These are phyloP conservation scores for Muscicapa striata DNA, from an alignment of 2,797 vertebrate genomes.

Conservation along the genomic window DNA sequence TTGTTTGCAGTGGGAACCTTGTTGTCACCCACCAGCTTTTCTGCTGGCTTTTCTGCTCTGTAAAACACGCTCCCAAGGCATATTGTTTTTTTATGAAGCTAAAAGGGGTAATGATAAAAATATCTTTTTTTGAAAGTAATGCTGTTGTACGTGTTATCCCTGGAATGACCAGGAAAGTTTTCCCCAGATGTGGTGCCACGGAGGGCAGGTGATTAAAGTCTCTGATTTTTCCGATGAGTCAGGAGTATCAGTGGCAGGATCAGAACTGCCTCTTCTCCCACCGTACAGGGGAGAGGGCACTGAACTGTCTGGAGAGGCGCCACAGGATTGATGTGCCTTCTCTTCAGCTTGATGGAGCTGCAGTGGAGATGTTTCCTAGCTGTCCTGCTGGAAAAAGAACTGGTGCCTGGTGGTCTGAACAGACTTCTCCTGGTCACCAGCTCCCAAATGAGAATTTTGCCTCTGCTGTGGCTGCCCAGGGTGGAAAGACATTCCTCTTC, in stretches of 20 bases:
- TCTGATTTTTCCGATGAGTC: not conserved
- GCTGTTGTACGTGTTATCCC: rapidly evolving
- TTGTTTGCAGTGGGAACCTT: constrained; percentile 70
- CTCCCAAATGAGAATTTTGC: not conserved
- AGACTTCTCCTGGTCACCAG: not conserved
- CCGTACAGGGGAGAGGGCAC: not conserved
- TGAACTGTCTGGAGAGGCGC: rapidly evolving
- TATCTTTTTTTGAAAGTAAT: not conserved
- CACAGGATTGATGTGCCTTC: not conserved
- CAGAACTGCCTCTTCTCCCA: not conserved
- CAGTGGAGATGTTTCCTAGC: not conserved
- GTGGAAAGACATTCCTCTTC: not conserved
- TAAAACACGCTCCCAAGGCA: not conserved
- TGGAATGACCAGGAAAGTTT: not conserved
- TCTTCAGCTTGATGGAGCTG: not conserved
- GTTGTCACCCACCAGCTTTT: constrained; percentile 43
- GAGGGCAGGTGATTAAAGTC: not conserved
- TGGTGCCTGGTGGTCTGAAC: not conserved
- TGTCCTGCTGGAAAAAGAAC: not conserved
- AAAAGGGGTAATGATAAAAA: not conserved
- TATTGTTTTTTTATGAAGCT: rapidly evolving
- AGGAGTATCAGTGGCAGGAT: not conserved
- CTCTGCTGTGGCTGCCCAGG: not conserved
- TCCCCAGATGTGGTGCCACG: not conserved
- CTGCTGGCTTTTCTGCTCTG: constrained; percentile 22